A percentile compares a stretch with the other conserved stretches of the same genome.
Evolutionary conservation across 2,797 vertebrate genomes (phyloP).

Genomic region (Linurgus olivaceus): DNA sequence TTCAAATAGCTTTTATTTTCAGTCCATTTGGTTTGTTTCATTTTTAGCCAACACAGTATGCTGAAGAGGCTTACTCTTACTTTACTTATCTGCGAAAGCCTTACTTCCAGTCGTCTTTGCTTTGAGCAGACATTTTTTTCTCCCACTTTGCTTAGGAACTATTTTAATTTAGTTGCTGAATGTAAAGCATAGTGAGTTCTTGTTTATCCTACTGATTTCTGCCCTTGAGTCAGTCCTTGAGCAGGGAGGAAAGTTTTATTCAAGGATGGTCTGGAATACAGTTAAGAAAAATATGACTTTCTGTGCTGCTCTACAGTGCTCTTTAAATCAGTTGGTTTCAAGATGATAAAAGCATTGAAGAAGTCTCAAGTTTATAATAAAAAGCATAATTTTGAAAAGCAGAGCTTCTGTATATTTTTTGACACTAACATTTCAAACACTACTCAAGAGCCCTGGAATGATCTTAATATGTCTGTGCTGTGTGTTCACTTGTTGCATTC

Average conservation of each 20-base stretch:
- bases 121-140: neutral
- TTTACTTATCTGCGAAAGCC: neutral
- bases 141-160: rapidly evolving
- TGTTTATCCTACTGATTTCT: neutral
- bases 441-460: neutral
- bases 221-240: neutral
- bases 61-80: neutral
- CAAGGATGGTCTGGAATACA: neutral
- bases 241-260: neutral
- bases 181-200: neutral
- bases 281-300: neutral
- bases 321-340: neutral
- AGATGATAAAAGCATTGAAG: neutral
- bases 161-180: neutral
- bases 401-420: neutral
- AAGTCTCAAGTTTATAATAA: neutral
- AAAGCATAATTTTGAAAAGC: neutral
- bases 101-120: neutral
- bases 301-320: neutral
- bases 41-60: neutral
- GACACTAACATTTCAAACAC: neutral
- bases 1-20: neutral
- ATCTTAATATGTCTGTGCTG: neutral
- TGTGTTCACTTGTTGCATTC: neutral
- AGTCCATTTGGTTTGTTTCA: neutral